Conservation (phyloP, 2,888 invertebrate genomes). For the Suillia variegata region DNA sequence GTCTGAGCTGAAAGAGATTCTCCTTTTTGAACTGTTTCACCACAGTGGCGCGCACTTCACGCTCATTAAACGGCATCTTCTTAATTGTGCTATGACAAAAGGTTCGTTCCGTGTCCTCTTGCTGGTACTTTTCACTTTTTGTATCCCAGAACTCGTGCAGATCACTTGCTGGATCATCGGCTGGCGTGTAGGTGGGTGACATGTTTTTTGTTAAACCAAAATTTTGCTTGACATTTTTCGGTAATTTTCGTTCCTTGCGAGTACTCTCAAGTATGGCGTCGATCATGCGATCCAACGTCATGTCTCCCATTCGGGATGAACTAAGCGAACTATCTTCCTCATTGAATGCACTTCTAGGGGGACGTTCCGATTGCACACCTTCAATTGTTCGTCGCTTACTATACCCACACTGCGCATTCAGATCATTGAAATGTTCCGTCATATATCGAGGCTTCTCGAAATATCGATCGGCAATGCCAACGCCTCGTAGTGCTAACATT, state of each 20-base stretch:
- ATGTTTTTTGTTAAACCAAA: slow-evolving; percentile 26
- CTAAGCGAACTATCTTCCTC: slow-evolving; percentile 41
- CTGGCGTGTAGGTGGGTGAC: slow-evolving; percentile 58
- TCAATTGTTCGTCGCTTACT: slow-evolving; percentile 14
- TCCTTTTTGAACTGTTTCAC: slow-evolving; percentile 26
- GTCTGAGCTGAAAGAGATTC: slow-evolving; percentile 41
- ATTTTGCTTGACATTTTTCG: slow-evolving; percentile 33
- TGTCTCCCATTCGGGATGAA: slow-evolving; percentile 59
- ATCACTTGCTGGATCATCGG: slow-evolving; percentile 61
- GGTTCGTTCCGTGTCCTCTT: neutral
- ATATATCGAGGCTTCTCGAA: slow-evolving; percentile 60
- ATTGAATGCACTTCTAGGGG: neutral
- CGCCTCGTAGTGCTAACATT: slow-evolving; percentile 55
- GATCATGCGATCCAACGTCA: slow-evolving; percentile 59
- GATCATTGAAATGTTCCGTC: slow-evolving; percentile 26
- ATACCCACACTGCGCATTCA: slow-evolving; percentile 13
- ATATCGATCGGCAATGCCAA: slow-evolving; percentile 58
- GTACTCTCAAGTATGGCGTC: slow-evolving; percentile 61
- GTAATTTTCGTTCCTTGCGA: slow-evolving; percentile 46
- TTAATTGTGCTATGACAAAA: neutral
- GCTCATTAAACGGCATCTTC: slow-evolving; percentile 43
- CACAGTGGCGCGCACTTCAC: slow-evolving; percentile 52
- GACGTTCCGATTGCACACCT: slow-evolving; percentile 27
- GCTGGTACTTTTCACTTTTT: slow-evolving; percentile 33
- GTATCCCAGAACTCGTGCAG: slow-evolving; percentile 58